Evolutionary conservation across 2,888 invertebrate species (phyloP).

Genomic region (Xanthorhoe designata): DNA sequence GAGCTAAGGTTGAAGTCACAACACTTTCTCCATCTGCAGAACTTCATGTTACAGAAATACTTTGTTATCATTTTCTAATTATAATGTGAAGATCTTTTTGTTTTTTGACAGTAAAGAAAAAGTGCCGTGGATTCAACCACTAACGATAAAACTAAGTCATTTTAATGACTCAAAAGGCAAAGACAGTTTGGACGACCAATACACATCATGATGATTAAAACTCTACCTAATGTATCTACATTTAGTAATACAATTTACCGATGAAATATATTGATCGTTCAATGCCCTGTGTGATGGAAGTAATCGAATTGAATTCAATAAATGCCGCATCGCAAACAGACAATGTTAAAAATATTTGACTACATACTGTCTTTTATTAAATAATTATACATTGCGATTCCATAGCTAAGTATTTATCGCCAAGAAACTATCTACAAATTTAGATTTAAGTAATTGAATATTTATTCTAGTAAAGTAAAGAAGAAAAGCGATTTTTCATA

Average conservation of each 20-base stretch:
- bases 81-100: too few relatives aligned
- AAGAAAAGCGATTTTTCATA: conserved; percentile 3
- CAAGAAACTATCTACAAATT: conserved; percentile 19
- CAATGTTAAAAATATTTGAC: conserved; percentile 36
- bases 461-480: conserved; percentile 5
- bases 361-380: conserved; percentile 47
- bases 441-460: conserved; percentile 11
- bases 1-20: conserved; percentile 48
- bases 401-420: conserved; percentile 11
- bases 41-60: neutral
- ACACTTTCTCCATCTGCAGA: conserved; percentile 18
- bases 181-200: conserved; percentile 3
- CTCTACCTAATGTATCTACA: neutral
- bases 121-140: conserved; percentile 20
- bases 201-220: neutral
- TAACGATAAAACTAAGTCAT: conserved; percentile 11
- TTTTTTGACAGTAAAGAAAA: neutral
- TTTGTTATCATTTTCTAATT: neutral
- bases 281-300: conserved; percentile 31
- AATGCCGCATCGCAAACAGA: conserved; percentile 48
- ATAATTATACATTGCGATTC: conserved; percentile 23
- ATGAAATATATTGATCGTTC: conserved; percentile 3
- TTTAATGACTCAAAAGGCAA: conserved; percentile 11
- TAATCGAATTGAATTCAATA: conserved; percentile 47
- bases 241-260: neutral